Conservation (phyloP, 2,113 vertebrate genomes). For the Engystomops pustulosus region DNA sequence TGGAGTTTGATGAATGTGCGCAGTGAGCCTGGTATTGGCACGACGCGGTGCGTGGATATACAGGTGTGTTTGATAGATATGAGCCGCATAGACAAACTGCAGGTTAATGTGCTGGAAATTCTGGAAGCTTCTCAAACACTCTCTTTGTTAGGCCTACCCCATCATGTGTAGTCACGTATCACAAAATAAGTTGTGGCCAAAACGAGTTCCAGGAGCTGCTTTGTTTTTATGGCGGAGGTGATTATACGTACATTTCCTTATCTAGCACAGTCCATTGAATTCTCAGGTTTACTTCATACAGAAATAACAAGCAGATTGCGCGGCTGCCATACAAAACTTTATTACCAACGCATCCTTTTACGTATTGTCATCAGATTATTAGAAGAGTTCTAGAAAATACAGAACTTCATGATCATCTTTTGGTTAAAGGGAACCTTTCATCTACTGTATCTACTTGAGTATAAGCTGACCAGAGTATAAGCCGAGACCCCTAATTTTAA, state of each 20-base stretch:
- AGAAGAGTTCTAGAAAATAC: no score
- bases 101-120: slow-evolving; percentile 31
- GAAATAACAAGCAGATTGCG: neutral
- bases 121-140: slow-evolving; percentile 11
- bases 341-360: neutral
- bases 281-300: neutral
- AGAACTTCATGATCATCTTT: no score
- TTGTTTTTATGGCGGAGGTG: slow-evolving; percentile 25
- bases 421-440: no score
- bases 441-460: no score
- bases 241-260: slow-evolving; percentile 35
- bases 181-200: slow-evolving; percentile 24
- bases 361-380: neutral
- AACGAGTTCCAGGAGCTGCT: neutral
- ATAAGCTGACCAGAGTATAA: no score
- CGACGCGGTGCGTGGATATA: neutral
- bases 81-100: neutral
- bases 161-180: slow-evolving; percentile 36
- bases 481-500: no score
- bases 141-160: neutral
- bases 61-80: slow-evolving; percentile 43
- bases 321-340: neutral
- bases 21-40: slow-evolving; percentile 11
- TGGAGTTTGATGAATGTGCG: neutral
- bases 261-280: neutral